Percentiles rank a stretch among this genome's conserved stretches.
Conservation (phyloP, 2,797 vertebrate genomes). For the Girardinus metallicus region DNA sequence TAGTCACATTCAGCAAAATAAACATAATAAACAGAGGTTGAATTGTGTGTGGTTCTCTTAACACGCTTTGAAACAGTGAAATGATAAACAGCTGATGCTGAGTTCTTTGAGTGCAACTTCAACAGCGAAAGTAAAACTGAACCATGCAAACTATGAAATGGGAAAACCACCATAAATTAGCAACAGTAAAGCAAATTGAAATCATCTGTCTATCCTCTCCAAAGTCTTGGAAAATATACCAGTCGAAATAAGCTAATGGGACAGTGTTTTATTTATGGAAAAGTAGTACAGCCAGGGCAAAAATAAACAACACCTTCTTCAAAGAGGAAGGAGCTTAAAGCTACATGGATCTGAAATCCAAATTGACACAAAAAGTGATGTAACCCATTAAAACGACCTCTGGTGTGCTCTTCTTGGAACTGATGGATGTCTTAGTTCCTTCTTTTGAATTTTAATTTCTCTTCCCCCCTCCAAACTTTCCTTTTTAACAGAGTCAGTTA, state of each 20-base stretch:
- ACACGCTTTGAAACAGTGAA: background rate
- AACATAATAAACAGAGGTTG: background rate
- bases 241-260: background rate
- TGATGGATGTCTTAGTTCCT: background rate
- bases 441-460: background rate
- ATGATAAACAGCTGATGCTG: conserved; percentile 3
- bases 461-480: background rate
- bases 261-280: background rate
- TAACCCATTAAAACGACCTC: background rate
- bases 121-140: background rate
- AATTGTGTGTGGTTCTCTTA: background rate
- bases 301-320: background rate
- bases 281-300: background rate
- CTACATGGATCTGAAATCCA: background rate
- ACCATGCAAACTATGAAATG: background rate
- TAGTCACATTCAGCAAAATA: conserved; percentile 8
- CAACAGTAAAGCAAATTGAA: background rate
- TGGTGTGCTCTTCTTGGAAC: background rate
- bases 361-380: background rate
- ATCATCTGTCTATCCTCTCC: background rate
- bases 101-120: background rate
- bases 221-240: background rate
- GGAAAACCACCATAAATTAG: background rate
- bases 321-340: background rate
- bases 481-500: background rate